These are phyloP conservation scores for Glandiceps talaboti DNA, from an alignment of 53 echinoderm and acorn worm genomes.

Conservation along the genomic window DNA sequence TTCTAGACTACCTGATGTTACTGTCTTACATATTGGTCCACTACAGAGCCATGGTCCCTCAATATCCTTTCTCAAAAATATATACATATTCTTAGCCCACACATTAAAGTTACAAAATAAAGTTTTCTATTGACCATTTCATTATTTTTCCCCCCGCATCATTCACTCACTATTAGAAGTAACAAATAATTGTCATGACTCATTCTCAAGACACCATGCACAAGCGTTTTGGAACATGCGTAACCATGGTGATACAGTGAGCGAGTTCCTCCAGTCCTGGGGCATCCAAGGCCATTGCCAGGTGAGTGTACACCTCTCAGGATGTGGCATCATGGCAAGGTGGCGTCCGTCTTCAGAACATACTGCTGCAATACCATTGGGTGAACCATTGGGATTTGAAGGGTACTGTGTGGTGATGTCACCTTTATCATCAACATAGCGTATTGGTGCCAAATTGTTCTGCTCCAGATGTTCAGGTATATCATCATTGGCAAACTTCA, in stretches of 20 bases:
- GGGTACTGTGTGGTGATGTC: conserved; percentile 77
- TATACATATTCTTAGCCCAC: too few relatives aligned
- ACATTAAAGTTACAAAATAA: too few relatives aligned
- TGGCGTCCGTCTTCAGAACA: conserved; percentile 87
- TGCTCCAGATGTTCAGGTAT: conserved; percentile 24
- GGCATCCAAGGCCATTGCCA: conserved; percentile 99
- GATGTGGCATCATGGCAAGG: conserved; percentile 95
- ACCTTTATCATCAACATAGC: conserved; percentile 74
- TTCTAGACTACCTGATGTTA: too few relatives aligned
- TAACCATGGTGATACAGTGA: conserved; percentile 84
- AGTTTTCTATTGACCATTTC: too few relatives aligned
- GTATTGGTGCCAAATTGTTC: conserved; percentile 42
- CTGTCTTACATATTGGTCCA: too few relatives aligned
- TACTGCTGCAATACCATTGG: conserved; percentile 72
- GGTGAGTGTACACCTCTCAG: conserved; percentile 69
- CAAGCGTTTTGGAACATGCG: conserved; percentile 93
- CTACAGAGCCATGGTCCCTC: too few relatives aligned
- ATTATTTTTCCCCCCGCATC: too few relatives aligned
- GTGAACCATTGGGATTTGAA: conserved; percentile 92
- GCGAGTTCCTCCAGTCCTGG: conserved; percentile 39
- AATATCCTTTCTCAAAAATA: too few relatives aligned
- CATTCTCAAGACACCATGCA: conserved; percentile 72
- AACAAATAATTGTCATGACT: background rate
- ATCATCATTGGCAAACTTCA: conserved; percentile 67
- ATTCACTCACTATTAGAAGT: too few relatives aligned